These are phyloP conservation scores for Campopleginae sp. DNA, from an alignment of 2,888 invertebrate species.

Conservation along the genomic window DNA sequence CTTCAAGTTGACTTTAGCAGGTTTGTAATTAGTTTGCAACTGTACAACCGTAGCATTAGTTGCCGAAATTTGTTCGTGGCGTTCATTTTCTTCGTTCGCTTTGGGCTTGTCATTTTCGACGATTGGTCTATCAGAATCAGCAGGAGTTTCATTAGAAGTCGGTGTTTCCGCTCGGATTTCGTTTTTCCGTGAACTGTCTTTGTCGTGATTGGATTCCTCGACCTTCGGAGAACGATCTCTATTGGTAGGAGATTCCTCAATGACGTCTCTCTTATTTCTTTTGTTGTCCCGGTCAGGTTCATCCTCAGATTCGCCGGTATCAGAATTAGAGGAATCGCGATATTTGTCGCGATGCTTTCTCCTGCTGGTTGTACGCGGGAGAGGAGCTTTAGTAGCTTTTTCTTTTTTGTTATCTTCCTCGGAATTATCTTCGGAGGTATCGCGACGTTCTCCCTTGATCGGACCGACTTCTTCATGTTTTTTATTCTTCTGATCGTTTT, in stretches of 20 bases:
- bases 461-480: conserved; percentile 59
- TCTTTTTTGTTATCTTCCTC: conserved; percentile 48
- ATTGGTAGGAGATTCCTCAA: conserved; percentile 59
- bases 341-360: conserved; percentile 80
- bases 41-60: conserved; percentile 46
- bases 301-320: conserved; percentile 80
- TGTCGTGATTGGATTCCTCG: conserved; percentile 67
- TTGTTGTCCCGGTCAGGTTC: conserved; percentile 71
- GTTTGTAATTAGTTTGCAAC: conserved; percentile 73
- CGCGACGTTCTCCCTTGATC: conserved; percentile 18
- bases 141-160: conserved; percentile 60
- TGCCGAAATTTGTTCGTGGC: conserved; percentile 59
- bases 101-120: conserved; percentile 46
- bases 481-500: conserved; percentile 55
- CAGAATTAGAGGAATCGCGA: conserved; percentile 80
- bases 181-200: conserved; percentile 64
- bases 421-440: conserved; percentile 71
- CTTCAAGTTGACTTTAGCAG: conserved; percentile 82
- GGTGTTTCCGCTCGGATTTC: conserved; percentile 49
- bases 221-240: conserved; percentile 14
- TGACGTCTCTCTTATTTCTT: conserved; percentile 50
- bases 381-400: conserved; percentile 51
- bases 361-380: conserved; percentile 70
- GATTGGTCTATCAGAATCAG: conserved; percentile 31
- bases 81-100: conserved; percentile 45